These are phyloP conservation scores for Gnathonemus echidnorhynchus DNA, from an alignment of 2,113 vertebrate genomes.

Conservation along the genomic window DNA sequence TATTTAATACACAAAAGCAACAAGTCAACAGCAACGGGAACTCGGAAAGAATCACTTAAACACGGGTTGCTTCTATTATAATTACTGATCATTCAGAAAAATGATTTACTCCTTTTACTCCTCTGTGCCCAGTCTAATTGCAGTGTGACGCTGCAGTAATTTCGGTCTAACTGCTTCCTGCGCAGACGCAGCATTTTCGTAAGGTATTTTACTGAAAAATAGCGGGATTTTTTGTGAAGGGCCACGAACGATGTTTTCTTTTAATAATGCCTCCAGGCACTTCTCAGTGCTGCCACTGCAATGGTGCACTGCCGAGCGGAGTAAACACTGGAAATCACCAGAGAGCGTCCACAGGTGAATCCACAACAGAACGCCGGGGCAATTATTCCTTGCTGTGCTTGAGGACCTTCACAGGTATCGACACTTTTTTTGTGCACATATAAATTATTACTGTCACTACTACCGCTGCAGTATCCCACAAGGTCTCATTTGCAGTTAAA, in stretches of 20 bases:
- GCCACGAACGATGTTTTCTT: not conserved
- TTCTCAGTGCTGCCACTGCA: not conserved
- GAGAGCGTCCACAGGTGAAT: constrained; percentile 8
- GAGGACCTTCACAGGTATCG: not conserved
- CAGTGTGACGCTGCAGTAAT: not conserved
- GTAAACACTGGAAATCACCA: not conserved
- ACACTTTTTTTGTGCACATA: not conserved
- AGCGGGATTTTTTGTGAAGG: not conserved
- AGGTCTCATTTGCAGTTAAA: not conserved
- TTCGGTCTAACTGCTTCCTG: not conserved
- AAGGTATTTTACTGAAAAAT: not conserved
- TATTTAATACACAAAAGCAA: not conserved
- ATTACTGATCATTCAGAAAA: not conserved
- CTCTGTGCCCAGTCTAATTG: not conserved
- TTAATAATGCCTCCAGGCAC: constrained; percentile 1
- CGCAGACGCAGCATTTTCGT: not conserved
- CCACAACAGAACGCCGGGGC: not conserved
- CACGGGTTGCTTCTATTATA: not conserved
- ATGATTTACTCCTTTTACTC: not conserved
- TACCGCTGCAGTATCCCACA: not conserved
- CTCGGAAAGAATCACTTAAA: not conserved
- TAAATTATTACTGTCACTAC: not conserved
- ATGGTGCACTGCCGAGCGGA: not conserved
- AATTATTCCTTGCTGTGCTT: not conserved
- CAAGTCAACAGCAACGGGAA: not conserved